Conservation (phyloP, 2,888 invertebrate species). For the Hemithea aestivaria region DNA sequence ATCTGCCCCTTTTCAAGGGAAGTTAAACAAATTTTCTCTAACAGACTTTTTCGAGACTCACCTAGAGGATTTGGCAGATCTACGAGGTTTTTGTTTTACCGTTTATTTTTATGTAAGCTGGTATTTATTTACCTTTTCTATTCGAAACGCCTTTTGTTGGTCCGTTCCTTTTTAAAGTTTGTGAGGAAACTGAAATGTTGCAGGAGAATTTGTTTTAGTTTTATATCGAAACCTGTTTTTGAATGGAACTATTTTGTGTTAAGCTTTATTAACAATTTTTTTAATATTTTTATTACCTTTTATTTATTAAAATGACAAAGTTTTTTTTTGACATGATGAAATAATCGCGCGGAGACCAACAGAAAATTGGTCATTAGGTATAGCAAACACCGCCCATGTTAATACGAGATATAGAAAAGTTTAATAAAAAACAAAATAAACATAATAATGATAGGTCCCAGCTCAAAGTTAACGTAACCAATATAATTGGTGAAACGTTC, state of each 20-base stretch:
- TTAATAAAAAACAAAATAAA: too few species aligned
- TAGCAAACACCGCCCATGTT: too few species aligned
- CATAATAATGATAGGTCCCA: too few species aligned
- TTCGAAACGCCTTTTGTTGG: conserved; percentile 13
- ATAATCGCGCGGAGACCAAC: too few species aligned
- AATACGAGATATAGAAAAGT: too few species aligned
- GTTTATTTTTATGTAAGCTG: conserved; percentile 44
- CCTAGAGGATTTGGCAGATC: conserved; percentile 66
- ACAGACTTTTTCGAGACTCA: conserved; percentile 67
- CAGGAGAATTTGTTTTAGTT: not conserved
- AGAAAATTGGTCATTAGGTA: too few species aligned
- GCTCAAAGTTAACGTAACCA: too few species aligned
- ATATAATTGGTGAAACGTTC: conserved; percentile 7
- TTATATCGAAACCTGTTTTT: not conserved
- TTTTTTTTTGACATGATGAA: too few species aligned
- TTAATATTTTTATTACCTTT: too few species aligned
- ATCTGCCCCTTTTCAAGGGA: conserved; percentile 63
- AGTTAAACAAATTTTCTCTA: conserved; percentile 72
- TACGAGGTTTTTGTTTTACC: conserved; percentile 63
- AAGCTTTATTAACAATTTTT: too few species aligned
- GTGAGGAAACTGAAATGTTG: not conserved
- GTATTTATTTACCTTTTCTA: conserved; percentile 26
- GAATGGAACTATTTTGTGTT: too few species aligned
- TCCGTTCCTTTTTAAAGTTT: not conserved
- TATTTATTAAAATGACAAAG: too few species aligned